phyloP scores from a whole-genome alignment of 2,888 invertebrate species.

The Diplazon laetatorius region DNA sequence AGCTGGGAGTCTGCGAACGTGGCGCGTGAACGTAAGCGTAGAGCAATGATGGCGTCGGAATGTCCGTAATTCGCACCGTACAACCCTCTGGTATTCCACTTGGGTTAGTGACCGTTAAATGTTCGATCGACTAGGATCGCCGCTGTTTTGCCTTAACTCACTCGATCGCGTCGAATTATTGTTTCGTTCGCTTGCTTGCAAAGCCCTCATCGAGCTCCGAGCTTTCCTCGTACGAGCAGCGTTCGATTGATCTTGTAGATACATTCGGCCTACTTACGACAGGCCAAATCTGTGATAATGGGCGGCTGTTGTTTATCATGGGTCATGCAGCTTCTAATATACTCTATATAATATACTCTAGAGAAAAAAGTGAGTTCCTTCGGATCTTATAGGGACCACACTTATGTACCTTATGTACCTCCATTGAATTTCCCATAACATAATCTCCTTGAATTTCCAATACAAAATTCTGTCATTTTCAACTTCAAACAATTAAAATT shows the following conservation, averaged over 20 bases:
- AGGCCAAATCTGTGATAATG: too few species aligned
- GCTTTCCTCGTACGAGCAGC: neutral
- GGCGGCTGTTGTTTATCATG: too few species aligned
- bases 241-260: slow-evolving; percentile 3
- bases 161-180: slow-evolving; percentile 25
- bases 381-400: too few species aligned
- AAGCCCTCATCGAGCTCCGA: slow-evolving; percentile 4
- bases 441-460: too few species aligned
- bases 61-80: slow-evolving; percentile 77
- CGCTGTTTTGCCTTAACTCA: slow-evolving; percentile 31
- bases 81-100: slow-evolving; percentile 71
- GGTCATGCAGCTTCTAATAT: too few species aligned
- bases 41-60: slow-evolving; percentile 79
- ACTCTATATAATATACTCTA: too few species aligned
- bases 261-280: neutral
- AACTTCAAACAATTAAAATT: too few species aligned
- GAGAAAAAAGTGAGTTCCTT: too few species aligned
- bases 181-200: slow-evolving; percentile 28
- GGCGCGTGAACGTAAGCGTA: slow-evolving; percentile 72
- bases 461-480: too few species aligned
- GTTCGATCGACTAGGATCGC: slow-evolving; percentile 57
- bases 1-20: slow-evolving; percentile 30
- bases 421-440: too few species aligned
- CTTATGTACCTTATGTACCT: too few species aligned
- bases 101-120: slow-evolving; percentile 63